These are phyloP conservation scores for Brachymystax lenok DNA, from an alignment of 2,797 vertebrate species.

Conservation along the genomic window DNA sequence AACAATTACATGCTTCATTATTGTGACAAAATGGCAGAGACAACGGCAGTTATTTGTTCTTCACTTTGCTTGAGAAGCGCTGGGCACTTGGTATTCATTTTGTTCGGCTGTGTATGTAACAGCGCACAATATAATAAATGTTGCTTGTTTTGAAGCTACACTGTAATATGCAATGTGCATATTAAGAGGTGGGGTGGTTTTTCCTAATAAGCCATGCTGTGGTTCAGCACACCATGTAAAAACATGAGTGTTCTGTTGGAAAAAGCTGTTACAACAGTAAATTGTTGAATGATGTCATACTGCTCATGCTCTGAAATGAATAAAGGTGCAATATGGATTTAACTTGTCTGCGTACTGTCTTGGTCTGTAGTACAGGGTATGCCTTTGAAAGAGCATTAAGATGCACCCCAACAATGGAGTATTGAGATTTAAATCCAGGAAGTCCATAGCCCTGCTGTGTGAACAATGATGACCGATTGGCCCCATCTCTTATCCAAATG, in stretches of 20 bases:
- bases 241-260: too few species aligned
- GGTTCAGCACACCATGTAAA: neutral
- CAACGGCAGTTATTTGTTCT: conserved; percentile 39
- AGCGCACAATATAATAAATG: neutral
- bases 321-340: too few species aligned
- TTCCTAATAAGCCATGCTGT: neutral
- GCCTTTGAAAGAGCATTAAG: too few species aligned
- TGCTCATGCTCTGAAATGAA: too few species aligned
- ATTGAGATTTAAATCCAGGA: too few species aligned
- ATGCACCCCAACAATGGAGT: too few species aligned
- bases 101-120: conserved; percentile 35
- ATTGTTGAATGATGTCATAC: too few species aligned
- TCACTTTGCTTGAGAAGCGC: conserved; percentile 51
- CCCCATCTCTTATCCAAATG: conserved; percentile 76
- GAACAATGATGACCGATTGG: conserved; percentile 65
- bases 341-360: too few species aligned
- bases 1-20: conserved; percentile 61
- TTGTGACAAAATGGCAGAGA: conserved; percentile 49
- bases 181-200: neutral
- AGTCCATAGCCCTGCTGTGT: neutral
- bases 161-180: neutral
- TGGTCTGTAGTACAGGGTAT: too few species aligned
- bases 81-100: conserved; percentile 24
- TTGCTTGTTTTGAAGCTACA: neutral
- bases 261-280: neutral